These are phyloP conservation scores for Drosophila mettleri DNA, from an alignment of 2,888 invertebrate species.

Conservation along the genomic window DNA sequence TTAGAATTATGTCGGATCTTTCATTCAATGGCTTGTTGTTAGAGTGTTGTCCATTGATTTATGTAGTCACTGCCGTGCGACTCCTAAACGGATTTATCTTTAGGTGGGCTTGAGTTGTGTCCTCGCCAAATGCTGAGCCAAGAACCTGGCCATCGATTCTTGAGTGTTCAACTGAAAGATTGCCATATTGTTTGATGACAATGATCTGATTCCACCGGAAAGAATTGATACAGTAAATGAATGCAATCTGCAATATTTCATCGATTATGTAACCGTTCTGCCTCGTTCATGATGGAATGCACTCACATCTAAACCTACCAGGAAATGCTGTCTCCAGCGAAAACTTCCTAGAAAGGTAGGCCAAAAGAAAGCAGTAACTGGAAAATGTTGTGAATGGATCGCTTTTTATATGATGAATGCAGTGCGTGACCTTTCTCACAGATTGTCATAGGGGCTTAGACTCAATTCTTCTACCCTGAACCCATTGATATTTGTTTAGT, in stretches of 20 bases:
- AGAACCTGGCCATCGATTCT: conserved; percentile 29
- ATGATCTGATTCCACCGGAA: conserved; percentile 43
- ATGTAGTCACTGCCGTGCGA: conserved; percentile 50
- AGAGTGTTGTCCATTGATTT: conserved; percentile 69
- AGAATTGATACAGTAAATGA: conserved; percentile 33
- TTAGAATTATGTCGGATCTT: conserved; percentile 59
- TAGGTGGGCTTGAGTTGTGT: conserved; percentile 63
- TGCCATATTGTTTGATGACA: conserved; percentile 64
- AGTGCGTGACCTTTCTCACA: conserved; percentile 11
- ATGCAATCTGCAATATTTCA: conserved; percentile 4
- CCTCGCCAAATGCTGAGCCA: conserved; percentile 46
- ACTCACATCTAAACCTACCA: conserved; percentile 15
- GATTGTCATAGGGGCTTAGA: not conserved
- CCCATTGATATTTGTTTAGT: not conserved
- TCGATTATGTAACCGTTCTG: conserved; percentile 7
- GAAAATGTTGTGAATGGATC: conserved; percentile 36
- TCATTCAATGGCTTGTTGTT: conserved; percentile 60
- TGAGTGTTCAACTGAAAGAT: conserved; percentile 53
- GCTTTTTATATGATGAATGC: conserved; percentile 9
- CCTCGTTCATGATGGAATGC: not conserved
- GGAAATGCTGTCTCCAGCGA: conserved; percentile 28
- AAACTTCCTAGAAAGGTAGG: conserved; percentile 16
- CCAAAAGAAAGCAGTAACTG: conserved; percentile 3
- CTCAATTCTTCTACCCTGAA: too few relatives aligned
- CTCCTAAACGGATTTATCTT: conserved; percentile 68